phyloP scores from a whole-genome alignment of 2,797 vertebrate species.

The Leptoclinus maculatus region DNA sequence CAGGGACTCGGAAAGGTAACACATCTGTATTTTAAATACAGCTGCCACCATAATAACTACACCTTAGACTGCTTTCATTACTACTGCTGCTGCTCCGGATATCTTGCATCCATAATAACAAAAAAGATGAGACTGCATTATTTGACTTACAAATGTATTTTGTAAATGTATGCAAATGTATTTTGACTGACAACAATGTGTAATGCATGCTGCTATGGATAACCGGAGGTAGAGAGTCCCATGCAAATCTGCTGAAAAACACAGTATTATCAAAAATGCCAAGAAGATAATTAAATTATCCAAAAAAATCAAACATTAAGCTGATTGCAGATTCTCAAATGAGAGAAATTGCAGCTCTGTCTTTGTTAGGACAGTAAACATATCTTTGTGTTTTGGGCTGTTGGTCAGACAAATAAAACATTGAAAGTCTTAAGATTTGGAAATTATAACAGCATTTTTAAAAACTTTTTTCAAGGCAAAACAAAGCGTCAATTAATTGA shows the following conservation, averaged over 20 bases:
- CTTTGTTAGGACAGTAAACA: neutral
- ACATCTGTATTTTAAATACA: slow-evolving; percentile 20
- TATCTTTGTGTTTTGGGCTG: neutral
- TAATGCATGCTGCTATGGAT: slow-evolving; percentile 56
- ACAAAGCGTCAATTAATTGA: neutral
- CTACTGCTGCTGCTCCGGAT: slow-evolving; percentile 3
- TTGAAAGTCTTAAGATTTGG: neutral
- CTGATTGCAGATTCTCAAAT: neutral
- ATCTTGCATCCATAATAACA: neutral
- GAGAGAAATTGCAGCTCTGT: neutral
- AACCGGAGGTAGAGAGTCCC: slow-evolving; percentile 19
- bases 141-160: slow-evolving; percentile 11
- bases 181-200: slow-evolving; percentile 29
- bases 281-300: neutral
- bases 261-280: neutral
- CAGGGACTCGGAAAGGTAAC: slow-evolving; percentile 89
- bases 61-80: neutral
- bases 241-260: slow-evolving; percentile 27
- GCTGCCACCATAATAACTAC: slow-evolving; percentile 21
- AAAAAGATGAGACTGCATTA: slow-evolving; percentile 1
- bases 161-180: no score
- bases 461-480: neutral
- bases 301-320: neutral
- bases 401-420: neutral
- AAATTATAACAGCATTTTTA: neutral